Conservation (phyloP, 2,113 vertebrate species). For the Elanoides forficatus region DNA sequence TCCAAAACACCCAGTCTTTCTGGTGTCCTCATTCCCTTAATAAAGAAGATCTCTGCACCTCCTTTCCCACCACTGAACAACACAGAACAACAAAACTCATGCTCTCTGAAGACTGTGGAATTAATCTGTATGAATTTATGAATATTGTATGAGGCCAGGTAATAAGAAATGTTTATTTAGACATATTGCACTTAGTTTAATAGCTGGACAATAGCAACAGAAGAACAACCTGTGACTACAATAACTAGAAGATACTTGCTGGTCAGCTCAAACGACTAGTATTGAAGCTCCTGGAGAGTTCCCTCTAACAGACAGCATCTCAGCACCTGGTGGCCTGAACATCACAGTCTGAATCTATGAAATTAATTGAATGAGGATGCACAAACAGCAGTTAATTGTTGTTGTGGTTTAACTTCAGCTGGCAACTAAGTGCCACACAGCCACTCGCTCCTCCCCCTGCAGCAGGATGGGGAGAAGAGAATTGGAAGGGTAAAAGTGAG, state of each 20-base stretch:
- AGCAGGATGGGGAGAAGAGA: too few relatives aligned
- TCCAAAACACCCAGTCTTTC: neutral
- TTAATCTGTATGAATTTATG: neutral
- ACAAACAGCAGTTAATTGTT: neutral
- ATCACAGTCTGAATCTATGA: neutral
- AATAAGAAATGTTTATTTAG: neutral
- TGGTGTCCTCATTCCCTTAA: neutral
- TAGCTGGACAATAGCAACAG: neutral
- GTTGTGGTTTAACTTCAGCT: too few relatives aligned
- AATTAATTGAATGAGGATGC: neutral
- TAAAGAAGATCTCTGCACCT: neutral
- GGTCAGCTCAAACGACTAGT: neutral
- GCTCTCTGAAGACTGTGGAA: neutral
- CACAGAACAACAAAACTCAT: neutral
- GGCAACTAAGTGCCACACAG: too few relatives aligned
- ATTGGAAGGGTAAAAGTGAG: too few relatives aligned
- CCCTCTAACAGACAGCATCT: neutral
- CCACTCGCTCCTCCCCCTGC: accelerated
- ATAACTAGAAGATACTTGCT: neutral
- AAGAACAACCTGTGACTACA: neutral
- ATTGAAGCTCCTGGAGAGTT: neutral
- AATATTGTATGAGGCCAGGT: neutral
- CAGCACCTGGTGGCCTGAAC: neutral
- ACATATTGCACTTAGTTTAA: neutral
- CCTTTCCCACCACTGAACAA: neutral